Percentiles rank a stretch among this genome's conserved stretches.
phyloP scores from a whole-genome alignment of 2,797 vertebrate species.

The Pantherophis vulpinus region DNA sequence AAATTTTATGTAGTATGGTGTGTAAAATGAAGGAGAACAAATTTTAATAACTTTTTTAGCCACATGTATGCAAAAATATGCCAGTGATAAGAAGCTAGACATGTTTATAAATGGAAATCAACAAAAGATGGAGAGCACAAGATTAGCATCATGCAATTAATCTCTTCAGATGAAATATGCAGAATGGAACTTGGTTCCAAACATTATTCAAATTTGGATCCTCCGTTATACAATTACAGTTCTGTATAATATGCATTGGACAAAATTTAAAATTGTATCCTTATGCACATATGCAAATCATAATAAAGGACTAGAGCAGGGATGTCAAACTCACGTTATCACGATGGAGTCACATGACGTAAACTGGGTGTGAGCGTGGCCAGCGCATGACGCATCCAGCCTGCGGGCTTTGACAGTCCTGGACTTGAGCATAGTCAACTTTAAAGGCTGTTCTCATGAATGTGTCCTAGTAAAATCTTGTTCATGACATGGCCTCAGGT shows the following conservation, averaged over 20 bases:
- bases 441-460: not conserved
- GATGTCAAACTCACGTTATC: too few relatives aligned
- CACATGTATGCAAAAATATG: not conserved
- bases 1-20: not conserved
- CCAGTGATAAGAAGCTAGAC: not conserved
- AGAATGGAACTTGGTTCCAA: not conserved
- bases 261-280: not conserved
- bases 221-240: not conserved
- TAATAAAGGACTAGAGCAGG: not conserved
- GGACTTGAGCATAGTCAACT: not conserved
- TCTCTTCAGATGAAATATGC: not conserved
- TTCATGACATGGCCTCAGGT: not conserved
- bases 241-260: not conserved
- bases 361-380: too few relatives aligned
- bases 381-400: too few relatives aligned
- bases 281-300: not conserved
- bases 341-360: too few relatives aligned
- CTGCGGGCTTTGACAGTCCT: too few relatives aligned
- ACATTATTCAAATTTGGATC: not conserved
- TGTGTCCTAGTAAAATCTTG: not conserved
- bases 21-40: slow-evolving; percentile 15
- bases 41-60: not conserved
- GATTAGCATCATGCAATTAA: not conserved
- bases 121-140: not conserved
- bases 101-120: slow-evolving; percentile 22